Conservation (phyloP, 2,113 vertebrate genomes). For the Poicephalus gulielmi region DNA sequence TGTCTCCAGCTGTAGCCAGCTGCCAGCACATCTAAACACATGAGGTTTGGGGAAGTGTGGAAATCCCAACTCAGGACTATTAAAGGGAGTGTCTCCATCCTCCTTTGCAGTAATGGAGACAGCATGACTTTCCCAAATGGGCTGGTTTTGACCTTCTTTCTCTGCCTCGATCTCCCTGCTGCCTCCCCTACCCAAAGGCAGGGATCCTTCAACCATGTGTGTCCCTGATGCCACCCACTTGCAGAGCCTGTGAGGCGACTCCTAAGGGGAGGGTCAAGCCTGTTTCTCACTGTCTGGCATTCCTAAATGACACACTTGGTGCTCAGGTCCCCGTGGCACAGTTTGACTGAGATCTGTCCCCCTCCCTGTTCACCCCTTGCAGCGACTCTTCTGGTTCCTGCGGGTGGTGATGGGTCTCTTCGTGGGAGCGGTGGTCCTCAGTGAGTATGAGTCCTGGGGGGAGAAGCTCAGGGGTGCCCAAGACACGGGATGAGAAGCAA, state of each 20-base stretch:
- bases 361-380: neutral
- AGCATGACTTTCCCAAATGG: neutral
- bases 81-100: neutral
- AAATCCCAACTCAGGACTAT: neutral
- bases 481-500: neutral
- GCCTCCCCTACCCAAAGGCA: rapidly evolving
- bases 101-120: neutral
- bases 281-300: neutral
- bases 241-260: neutral
- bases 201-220: neutral
- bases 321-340: neutral
- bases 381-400: slow-evolving; percentile 89
- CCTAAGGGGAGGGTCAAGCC: neutral
- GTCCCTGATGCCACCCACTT: rapidly evolving
- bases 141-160: neutral
- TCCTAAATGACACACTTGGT: neutral
- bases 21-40: rapidly evolving
- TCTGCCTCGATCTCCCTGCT: neutral
- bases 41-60: neutral
- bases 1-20: neutral
- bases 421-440: slow-evolving; percentile 86
- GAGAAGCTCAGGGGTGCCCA: neutral
- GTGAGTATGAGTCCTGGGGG: slow-evolving; percentile 66
- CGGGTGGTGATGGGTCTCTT: slow-evolving; percentile 85
- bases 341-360: neutral